Conservation (phyloP, 2,888 invertebrate species). For the Lypha dubia region DNA sequence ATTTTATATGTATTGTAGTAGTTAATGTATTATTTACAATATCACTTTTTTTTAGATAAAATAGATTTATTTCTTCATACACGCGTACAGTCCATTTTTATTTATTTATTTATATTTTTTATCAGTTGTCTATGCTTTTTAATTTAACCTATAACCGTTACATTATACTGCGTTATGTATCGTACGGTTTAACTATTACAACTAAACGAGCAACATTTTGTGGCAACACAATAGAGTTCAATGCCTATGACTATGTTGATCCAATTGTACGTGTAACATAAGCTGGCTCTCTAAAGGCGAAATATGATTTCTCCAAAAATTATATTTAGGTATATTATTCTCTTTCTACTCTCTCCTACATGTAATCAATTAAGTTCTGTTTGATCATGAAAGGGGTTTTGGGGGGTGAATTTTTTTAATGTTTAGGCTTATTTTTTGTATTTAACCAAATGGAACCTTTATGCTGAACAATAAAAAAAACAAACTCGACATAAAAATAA, state of each 20-base stretch:
- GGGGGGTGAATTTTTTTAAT: background rate
- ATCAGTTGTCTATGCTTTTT: constrained; percentile 51
- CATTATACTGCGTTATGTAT: constrained; percentile 66
- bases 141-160: constrained; percentile 33
- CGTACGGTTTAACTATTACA: constrained; percentile 69
- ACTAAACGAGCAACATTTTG: constrained; percentile 68
- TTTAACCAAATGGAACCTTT: constrained; percentile 62
- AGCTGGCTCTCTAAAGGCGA: background rate
- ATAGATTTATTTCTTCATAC: background rate
- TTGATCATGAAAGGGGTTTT: constrained; percentile 7
- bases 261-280: constrained; percentile 26
- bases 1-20: constrained; percentile 32
- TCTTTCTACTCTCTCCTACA: constrained; percentile 33
- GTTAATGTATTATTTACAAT: constrained; percentile 19
- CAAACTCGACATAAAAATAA: constrained; percentile 57
- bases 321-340: constrained; percentile 29
- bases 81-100: background rate
- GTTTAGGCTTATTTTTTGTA: constrained; percentile 15
- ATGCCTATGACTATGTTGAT: constrained; percentile 34
- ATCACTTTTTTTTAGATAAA: constrained; percentile 35
- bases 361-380: constrained; percentile 36
- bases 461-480: constrained; percentile 60
- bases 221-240: constrained; percentile 61
- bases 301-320: constrained; percentile 2
- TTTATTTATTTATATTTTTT: constrained; percentile 43